phyloP scores from a whole-genome alignment of 2,113 vertebrate genomes.

The Sarotherodon lohbergeri region DNA sequence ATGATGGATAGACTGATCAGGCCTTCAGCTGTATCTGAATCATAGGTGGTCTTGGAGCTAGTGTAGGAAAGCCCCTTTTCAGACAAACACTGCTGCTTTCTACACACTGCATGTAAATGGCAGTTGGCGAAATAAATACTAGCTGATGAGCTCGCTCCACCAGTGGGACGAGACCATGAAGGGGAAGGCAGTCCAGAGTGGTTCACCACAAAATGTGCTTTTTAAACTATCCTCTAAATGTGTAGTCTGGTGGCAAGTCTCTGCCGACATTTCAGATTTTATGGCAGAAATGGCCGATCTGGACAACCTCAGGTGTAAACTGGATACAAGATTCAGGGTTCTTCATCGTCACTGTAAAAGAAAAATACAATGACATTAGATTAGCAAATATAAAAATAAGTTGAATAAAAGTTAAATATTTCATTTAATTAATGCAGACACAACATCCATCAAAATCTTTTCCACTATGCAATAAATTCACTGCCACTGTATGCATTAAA shows the following conservation, averaged over 20 bases:
- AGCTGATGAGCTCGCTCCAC: background rate
- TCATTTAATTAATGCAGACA: background rate
- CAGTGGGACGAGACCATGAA: background rate
- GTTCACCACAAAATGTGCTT: background rate
- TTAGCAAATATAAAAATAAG: background rate
- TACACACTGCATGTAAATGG: background rate
- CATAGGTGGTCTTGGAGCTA: background rate
- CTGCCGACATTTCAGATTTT: background rate
- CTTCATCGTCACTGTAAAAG: background rate
- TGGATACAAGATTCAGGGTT: background rate
- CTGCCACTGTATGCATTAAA: background rate
- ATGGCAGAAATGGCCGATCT: background rate
- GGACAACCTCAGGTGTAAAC: background rate
- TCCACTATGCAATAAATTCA: background rate
- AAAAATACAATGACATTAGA: background rate
- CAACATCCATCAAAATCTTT: background rate
- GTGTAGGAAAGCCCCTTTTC: background rate
- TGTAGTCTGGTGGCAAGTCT: background rate
- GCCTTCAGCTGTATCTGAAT: slow-evolving; percentile 13
- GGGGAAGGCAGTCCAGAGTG: background rate
- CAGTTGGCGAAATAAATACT: background rate
- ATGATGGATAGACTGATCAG: slow-evolving; percentile 31
- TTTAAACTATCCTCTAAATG: background rate
- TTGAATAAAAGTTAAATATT: background rate
- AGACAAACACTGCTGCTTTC: background rate